Conservation (phyloP, 2,797 vertebrate species). For the Pipistrellus pygmaeus region DNA sequence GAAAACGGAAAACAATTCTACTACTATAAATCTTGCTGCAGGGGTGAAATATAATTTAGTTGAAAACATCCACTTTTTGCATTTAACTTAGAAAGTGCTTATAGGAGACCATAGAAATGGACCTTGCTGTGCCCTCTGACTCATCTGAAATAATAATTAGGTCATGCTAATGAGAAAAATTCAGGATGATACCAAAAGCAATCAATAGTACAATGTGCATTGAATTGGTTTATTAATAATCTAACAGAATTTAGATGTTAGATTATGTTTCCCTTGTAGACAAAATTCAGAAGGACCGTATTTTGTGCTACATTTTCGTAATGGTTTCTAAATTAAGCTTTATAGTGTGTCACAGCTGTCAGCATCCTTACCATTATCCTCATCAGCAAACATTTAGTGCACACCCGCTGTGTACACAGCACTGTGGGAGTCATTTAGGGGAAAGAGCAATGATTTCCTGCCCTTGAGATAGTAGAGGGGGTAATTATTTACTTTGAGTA, state of each 20-base stretch:
- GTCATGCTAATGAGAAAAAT: conserved; percentile 68
- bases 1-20: background rate
- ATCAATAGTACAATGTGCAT: conserved; percentile 16
- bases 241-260: conserved; percentile 49
- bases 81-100: conserved; percentile 76
- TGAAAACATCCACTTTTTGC: conserved; percentile 52
- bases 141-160: conserved; percentile 77
- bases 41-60: conserved; percentile 67
- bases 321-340: conserved; percentile 79
- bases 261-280: conserved; percentile 58
- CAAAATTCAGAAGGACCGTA: conserved; percentile 45
- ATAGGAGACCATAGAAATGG: conserved; percentile 48
- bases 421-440: conserved; percentile 59
- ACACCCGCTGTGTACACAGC: conserved; percentile 62
- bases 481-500: conserved; percentile 71
- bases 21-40: conserved; percentile 54
- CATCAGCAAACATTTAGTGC: conserved; percentile 74
- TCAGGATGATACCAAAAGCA: conserved; percentile 57
- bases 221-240: conserved; percentile 75
- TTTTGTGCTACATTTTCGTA: conserved; percentile 64
- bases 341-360: conserved; percentile 68
- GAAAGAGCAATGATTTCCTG: conserved; percentile 65
- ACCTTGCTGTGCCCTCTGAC: conserved; percentile 69
- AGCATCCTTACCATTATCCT: conserved; percentile 51
- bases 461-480: conserved; percentile 66